Conservation (phyloP, 1,140 invertebrate species). For the Zaprionus lachaisei region DNA sequence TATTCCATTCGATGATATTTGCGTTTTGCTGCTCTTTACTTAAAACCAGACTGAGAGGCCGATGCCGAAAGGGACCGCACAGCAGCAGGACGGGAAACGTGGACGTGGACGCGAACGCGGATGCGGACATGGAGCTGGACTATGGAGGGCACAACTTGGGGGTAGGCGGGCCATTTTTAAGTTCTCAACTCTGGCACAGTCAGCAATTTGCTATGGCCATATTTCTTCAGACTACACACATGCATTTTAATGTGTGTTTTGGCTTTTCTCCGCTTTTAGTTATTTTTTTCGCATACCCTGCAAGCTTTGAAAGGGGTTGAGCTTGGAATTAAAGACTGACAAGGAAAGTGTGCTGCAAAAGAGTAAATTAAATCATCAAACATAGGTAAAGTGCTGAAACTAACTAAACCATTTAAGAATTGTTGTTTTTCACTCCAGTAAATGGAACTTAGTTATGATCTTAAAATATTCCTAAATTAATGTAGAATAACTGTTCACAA, state of each 20-base stretch:
- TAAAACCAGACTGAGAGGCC: conserved; percentile 58
- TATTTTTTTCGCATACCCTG: conserved; percentile 29
- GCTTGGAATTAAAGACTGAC: not conserved
- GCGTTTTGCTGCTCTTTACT: conserved; percentile 83
- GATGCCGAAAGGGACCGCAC: conserved; percentile 3
- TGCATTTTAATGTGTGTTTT: conserved; percentile 74
- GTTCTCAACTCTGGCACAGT: conserved; percentile 77
- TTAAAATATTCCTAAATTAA: no score
- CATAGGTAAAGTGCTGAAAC: not conserved
- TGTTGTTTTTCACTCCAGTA: no score
- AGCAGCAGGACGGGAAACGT: conserved; percentile 12
- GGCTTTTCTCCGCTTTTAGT: conserved; percentile 51
- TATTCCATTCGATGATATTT: conserved; percentile 83
- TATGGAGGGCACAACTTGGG: conserved; percentile 27
- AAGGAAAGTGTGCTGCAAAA: not conserved
- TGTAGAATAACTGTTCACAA: no score
- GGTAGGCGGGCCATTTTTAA: conserved; percentile 56
- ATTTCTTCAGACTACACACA: conserved; percentile 79
- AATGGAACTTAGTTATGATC: no score
- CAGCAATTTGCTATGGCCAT: conserved; percentile 81
- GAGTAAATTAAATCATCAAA: not conserved
- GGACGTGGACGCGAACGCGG: not conserved
- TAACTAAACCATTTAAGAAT: no score
- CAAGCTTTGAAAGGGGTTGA: not conserved
- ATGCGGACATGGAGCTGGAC: not conserved